phyloP scores from a whole-genome alignment of 2,797 vertebrate genomes.

The Pantherophis vulpinus region DNA sequence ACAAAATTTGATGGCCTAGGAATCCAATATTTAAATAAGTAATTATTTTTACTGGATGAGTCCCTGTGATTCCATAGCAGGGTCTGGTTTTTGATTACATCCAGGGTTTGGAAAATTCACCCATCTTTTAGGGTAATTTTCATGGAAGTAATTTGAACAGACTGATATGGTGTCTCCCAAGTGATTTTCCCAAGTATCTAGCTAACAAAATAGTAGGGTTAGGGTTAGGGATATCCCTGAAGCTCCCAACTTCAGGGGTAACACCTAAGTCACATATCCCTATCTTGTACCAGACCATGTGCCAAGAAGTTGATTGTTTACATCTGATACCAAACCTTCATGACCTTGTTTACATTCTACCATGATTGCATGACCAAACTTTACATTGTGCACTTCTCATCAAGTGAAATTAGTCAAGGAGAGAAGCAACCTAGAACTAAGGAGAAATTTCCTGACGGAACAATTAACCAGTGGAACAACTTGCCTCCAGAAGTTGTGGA shows the following conservation, averaged over 20 bases:
- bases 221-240: not conserved
- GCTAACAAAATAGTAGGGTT: not conserved
- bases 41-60: not conserved
- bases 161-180: not conserved
- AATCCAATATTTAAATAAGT: not conserved
- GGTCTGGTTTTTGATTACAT: not conserved
- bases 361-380: too few species aligned
- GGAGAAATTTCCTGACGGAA: too few species aligned
- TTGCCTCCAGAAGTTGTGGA: too few species aligned
- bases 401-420: too few species aligned
- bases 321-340: not conserved
- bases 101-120: not conserved
- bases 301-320: not conserved
- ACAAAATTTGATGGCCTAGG: not conserved
- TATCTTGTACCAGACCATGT: not conserved
- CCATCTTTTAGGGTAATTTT: not conserved
- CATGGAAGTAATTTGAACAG: not conserved
- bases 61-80: not conserved
- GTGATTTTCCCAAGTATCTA: not conserved
- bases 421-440: too few species aligned
- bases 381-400: too few species aligned
- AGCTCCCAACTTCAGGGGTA: not conserved
- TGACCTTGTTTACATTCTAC: too few species aligned
- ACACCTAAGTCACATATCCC: not conserved
- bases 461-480: too few species aligned